Percentiles rank a stretch among this genome's conserved stretches.
Conservation (phyloP, 2,113 vertebrate species). For the Eptesicus fuscus region DNA sequence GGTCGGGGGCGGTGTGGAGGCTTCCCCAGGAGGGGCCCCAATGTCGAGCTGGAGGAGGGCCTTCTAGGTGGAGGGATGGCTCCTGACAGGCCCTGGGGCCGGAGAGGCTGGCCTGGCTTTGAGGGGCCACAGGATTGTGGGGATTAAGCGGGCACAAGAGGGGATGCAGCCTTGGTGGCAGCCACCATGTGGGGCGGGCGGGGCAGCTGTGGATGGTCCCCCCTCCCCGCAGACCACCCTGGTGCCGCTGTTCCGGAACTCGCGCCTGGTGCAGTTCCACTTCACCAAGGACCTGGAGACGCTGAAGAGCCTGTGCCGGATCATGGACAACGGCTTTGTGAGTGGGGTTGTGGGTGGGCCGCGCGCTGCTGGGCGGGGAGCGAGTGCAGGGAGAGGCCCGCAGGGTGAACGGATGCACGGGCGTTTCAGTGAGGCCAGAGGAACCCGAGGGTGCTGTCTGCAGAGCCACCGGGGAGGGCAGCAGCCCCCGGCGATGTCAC, state of each 20-base stretch:
- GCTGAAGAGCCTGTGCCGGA: slow-evolving; percentile 91
- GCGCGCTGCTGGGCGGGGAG: not conserved
- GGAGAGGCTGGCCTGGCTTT: not conserved
- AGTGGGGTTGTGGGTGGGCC: slow-evolving; percentile 25
- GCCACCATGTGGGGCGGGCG: not conserved
- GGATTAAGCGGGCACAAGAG: no score
- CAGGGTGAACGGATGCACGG: accelerated
- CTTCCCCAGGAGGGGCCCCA: not conserved
- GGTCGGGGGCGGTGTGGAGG: accelerated
- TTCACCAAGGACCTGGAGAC: slow-evolving; percentile 95
- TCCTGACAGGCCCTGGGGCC: not conserved
- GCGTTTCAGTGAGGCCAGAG: accelerated
- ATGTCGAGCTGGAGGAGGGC: not conserved
- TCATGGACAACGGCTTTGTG: slow-evolving; percentile 95
- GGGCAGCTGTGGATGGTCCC: no score
- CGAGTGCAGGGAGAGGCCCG: slow-evolving; percentile 70
- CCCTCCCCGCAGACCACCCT: slow-evolving; percentile 84
- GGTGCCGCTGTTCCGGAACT: slow-evolving; percentile 93
- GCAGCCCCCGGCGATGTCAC: accelerated
- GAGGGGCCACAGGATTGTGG: not conserved
- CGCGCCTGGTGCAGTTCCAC: slow-evolving; percentile 94
- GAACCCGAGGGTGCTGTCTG: accelerated
- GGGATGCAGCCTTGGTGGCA: no score
- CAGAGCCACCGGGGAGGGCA: accelerated
- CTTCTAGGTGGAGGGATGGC: accelerated